Evolutionary conservation across 2,113 vertebrate genomes (phyloP), one percentile per base, ranked within the genome.

Genomic region (Monopterus albus): DNA sequence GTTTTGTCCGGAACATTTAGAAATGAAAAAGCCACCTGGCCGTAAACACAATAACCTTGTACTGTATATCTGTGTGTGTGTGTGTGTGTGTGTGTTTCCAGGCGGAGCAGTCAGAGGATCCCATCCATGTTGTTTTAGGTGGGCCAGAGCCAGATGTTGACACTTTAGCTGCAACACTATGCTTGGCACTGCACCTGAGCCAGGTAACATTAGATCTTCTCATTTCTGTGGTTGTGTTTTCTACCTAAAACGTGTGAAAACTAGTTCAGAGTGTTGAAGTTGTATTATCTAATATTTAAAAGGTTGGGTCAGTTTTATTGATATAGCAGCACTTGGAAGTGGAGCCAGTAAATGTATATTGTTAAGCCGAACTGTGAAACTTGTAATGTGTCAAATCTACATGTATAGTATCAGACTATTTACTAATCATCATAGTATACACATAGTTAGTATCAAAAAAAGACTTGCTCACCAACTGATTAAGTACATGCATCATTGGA

Each of bases 161-260:
- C 84, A 95, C 95, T 13, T 92, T 97, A 55, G 95, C 96, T 74
- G 96, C 96, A 79, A 90, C 95, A 25, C 85, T 98, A 83, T 90
- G 93, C 12, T 94, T 97, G 35, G 95, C 96, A 12, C 95, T 96
- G 46, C 95, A 96, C 84, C 92, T 97, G 57, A 95, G 94, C 66
- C 96, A 96, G 96, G 96, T 97, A 92, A 56, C 17, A 49, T 46
- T 4, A 35, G 26, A 7, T 47, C 5, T 12, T 14, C 28, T 29
- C 25, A 0, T 60, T 6, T 69, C 13, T 51, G 26, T 59, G 28
- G 9, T 39, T 18, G 5, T 42, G 4, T 36, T 57, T 60, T 45
- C 14, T 42, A 3, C 35, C 12, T 61, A 23, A 49, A 46, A 31
- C 3, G 35, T 8, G 20, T 31, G 14, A 23, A 36, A 45, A 29